Evolutionary conservation across 2,113 vertebrate species (phyloP), one percentile per base, ranked within the genome.

Genomic region (Trogon surrucura): DNA sequence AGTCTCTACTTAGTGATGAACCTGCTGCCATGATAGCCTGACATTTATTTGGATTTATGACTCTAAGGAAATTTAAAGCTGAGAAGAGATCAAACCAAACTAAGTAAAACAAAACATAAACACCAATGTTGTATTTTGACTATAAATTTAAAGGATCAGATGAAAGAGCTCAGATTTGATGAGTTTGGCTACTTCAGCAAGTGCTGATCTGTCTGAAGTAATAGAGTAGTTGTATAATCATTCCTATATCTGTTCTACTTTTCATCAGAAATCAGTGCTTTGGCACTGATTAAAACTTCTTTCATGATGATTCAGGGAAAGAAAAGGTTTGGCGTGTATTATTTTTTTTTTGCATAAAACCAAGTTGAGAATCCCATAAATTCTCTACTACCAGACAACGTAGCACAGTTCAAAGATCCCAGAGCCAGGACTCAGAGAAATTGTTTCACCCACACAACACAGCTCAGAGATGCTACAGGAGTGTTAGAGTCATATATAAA

Each of bases 11-110:
- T 57, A 51, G 0, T 26, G 41, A 72, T 67, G 85, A 82, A 80
- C 61, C 6, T 57, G 30, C 69, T 77, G 14, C 69, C 25, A 13
- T 48, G 47, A 50, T 45, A 92, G 25, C 27, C 36, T 88, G 84
- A 73, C 78, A 74, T 64, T 73, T 95, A 91, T 88, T 84, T 89
- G 11, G 29, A 84, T 93, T 94, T 87, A 78, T 62, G 79, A 73
- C 29, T 86, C 14, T 26, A 82, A 82, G 67, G 54, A 75, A 65
- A 70, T 65, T 36, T 80, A 66, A 83, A 44, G 10, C 13, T 29
- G 27, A 90, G 23, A 16, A 92, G 21, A 89, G 48, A 92, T 34
- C 30, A 53, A n/a, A 73, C 41, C 29, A 70, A 93, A 48, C 20
- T 23, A 84, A 73, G 19, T 8, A 17, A 32, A 89, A 41, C 20